Evolutionary conservation across 2,113 vertebrate species (phyloP), one percentile per base, ranked within the genome.

Genomic region (Myrmecophaga tridactyla): DNA sequence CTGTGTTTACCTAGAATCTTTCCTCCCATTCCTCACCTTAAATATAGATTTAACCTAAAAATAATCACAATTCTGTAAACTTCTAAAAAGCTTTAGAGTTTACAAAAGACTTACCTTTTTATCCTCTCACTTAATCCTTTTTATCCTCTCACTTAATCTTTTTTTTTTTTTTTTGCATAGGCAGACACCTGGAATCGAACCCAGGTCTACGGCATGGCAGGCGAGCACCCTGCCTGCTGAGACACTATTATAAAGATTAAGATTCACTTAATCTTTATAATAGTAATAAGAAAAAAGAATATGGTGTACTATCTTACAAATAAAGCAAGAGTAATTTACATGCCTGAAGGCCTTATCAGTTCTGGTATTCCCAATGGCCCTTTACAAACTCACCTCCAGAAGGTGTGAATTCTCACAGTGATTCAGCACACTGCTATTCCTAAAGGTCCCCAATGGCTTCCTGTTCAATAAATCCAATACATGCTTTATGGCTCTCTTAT

Each of bases 21-120:
- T 46, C 36, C n/a, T 76, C 36, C 46, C 2, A 90, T 58, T 69
- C 48, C 53, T 94, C 82, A 82, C 1, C 34, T 93, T 95, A 58
- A 86, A 69, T 78, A 65, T 7, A 94, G 31, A 90, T 48, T 85
- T 81, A n/a, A 90, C 8, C 46, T 70, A 88, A 90, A 92, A 90
- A 36, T 92, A 86, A 92, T 53, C 25, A 76, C 41, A 95, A 78
- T 65, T 92, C 39, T 81, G 17, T 81, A 90, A 85, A 88, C 8
- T 73, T 73, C 1, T 6, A 88, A 94, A 92, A 73, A 60, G 58
- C 1, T 87, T 94, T 65, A 72, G 31, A 62, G 34, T 51, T 90
- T 63, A 80, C 9, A 87, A 80, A 94, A 78, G 78, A 75, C 34
- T 77, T 63, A 93, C 41, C 29, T 25, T 89, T 10, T 46, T 81